Base-by-base conservation (phyloP, 2,888 invertebrate species). In the Osmoderma eremita region DNA sequence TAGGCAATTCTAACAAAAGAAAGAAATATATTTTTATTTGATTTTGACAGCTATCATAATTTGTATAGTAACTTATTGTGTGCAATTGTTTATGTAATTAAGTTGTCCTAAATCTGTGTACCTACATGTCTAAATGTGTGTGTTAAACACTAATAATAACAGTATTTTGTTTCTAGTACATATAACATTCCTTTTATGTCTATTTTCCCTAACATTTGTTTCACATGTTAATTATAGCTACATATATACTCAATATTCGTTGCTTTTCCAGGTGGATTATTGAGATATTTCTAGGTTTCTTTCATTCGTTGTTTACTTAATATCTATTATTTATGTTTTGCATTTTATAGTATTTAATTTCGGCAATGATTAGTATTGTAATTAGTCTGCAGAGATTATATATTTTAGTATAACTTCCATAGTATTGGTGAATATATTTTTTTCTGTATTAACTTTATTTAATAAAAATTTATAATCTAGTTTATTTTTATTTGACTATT, bases 111-210 rank as follows among this genome's bases (percentile, higher is more conserved):
- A 30, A 41, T 45, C 24, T 45, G n/a, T 61, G 58, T 61, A 30
- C 30, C 30, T 30, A 61, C 45, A 61, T 61, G 58, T 61, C 24
- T 61, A 30, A 61, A 61, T 61, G 24, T 30, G 58, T 45, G 24
- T 24, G 45, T 18, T 61, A 30, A 18, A n/a, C 45, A 30, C 30
- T 61, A 45, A 15, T 45, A 5, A 5, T 30, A 45, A 30, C 58
- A 61, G 58, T 61, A 61, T 61, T 61, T 61, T 45, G 30, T 61
- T 61, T 61, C 58, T 61, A 30, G n/a, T n/a, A n/a, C n/a, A 61
- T 39, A 20, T 48, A 48, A 45, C 58, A 61, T 61, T 61, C 58
- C 58, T 48, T 48, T 20, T 61, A 41, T 41, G 13, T 61, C 41
- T 41, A 41, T 30, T 42, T 45, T 48, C 15, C 58, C 24, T 18